Conservation (phyloP, 2,113 vertebrate genomes). For the Mustelus asterias region DNA sequence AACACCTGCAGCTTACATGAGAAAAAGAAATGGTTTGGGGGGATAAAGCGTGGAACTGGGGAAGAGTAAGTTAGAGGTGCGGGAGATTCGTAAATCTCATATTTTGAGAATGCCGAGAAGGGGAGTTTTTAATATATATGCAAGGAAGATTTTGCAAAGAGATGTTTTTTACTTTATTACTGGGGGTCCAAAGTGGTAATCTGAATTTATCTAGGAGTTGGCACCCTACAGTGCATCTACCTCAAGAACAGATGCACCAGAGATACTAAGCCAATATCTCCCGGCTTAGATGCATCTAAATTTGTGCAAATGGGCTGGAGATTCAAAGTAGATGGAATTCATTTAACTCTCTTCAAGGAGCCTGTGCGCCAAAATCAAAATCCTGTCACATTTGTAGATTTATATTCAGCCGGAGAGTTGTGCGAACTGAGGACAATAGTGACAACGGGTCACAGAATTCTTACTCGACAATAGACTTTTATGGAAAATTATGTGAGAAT, state of each 20-base stretch:
- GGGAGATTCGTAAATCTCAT: background rate
- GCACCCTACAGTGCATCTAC: conserved; percentile 7
- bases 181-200: background rate
- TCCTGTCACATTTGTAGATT: background rate
- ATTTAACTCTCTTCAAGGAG: conserved; percentile 11
- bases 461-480: background rate
- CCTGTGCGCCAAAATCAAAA: background rate
- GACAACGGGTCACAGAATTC: background rate
- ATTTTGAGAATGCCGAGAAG: background rate
- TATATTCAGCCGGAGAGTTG: background rate
- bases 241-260: background rate
- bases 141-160: background rate
- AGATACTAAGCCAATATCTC: conserved; percentile 12
- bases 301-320: conserved; percentile 11
- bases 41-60: background rate
- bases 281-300: conserved; percentile 5
- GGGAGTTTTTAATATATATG: background rate
- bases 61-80: background rate
- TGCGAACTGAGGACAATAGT: background rate
- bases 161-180: background rate
- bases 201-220: background rate
- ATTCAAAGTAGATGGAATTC: background rate
- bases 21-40: background rate
- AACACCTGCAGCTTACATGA: background rate
- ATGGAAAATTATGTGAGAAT: background rate